Evolutionary conservation across 2,113 vertebrate genomes (phyloP), one percentile per base, ranked within the genome.

Genomic region (Nothoprocta perdicaria): DNA sequence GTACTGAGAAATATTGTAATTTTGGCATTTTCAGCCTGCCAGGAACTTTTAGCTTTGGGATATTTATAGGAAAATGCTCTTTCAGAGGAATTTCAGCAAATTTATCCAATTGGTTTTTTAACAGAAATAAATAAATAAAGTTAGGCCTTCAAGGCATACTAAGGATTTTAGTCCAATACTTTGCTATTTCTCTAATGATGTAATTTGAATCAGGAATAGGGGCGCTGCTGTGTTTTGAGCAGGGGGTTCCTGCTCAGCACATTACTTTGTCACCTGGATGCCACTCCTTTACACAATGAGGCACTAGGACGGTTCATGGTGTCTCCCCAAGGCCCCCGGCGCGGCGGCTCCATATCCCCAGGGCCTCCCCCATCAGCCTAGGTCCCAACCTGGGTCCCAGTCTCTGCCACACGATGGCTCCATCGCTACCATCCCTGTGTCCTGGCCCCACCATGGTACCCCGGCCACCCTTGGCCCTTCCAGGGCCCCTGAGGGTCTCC

Each of bases 261-360:
- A 68, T 90, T 94, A 57, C 74, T 96, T 93, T 40, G 78, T 50
- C 35, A 83, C 50, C 41, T 12, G 11, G 69, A 82, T 45, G 52
- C 72, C 88, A 95, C 91, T 90, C 90, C 79, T 29, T 90, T 78
- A 61, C 55, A 82, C 43, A 82, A 84, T 93, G 93, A 81, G 90
- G 48, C 67, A 89, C 66, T 78, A 62, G 9, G 12, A 63, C n/a
- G 26, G 53, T 84, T 93, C 95, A 85, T 94, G 4, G 35, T 43
- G 45, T 27, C 18, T 26, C 17, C 63, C 38, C 45, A 26, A 43
- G 31, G 41, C 6, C 22, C 23, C 17, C 19, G 27, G 40, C 10
- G 2, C 12, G 21, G 12, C 13, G 7, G 26, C 12, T 14, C 26
- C 24, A 7, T 27, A 24, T 4, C 24, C 52, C 52, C 26, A 27